Percentiles rank a stretch among this genome's conserved stretches.
Evolutionary conservation across 1,140 invertebrate genomes (phyloP).

Genomic region (Whitmania pigra): DNA sequence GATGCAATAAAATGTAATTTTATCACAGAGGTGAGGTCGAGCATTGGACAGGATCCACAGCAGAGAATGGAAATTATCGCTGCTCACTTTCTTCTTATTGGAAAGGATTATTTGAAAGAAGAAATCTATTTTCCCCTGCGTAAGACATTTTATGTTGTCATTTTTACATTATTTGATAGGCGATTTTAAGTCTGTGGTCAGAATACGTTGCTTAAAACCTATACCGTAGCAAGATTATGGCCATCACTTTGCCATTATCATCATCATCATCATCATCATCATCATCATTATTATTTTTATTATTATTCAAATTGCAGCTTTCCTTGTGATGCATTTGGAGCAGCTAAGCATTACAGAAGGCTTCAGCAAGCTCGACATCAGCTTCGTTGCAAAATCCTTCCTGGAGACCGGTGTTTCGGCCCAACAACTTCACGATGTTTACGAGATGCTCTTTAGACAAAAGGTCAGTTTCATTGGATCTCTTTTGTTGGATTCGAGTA

Average conservation of each 20-base stretch:
- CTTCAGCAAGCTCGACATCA: constrained; percentile 32
- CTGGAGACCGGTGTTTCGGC: constrained; percentile 41
- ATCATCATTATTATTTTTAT: neutral
- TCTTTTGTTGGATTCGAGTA: too few species aligned
- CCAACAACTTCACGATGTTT: constrained; percentile 42
- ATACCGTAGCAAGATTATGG: too few species aligned
- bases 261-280: too few species aligned
- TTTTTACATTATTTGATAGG: too few species aligned
- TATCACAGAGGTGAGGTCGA: constrained; percentile 7
- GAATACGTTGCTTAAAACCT: too few species aligned
- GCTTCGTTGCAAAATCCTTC: constrained; percentile 42
- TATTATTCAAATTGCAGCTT: constrained; percentile 34
- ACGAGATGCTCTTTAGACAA: constrained; percentile 44
- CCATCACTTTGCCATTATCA: too few species aligned
- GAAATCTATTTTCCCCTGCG: constrained; percentile 48
- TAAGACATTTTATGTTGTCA: constrained; percentile 31
- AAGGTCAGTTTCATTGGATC: constrained; percentile 31
- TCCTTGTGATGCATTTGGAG: constrained; percentile 44
- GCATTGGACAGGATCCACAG: neutral
- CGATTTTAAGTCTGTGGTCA: too few species aligned
- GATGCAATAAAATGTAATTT: neutral
- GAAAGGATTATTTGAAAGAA: constrained; percentile 42
- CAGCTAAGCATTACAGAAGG: constrained; percentile 35
- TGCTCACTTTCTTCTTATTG: constrained; percentile 42
- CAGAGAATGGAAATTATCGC: constrained; percentile 37